Percentiles rank a stretch among this genome's conserved stretches.
phyloP scores from a whole-genome alignment of 2,888 invertebrate species.

The Endomychus coccineus region DNA sequence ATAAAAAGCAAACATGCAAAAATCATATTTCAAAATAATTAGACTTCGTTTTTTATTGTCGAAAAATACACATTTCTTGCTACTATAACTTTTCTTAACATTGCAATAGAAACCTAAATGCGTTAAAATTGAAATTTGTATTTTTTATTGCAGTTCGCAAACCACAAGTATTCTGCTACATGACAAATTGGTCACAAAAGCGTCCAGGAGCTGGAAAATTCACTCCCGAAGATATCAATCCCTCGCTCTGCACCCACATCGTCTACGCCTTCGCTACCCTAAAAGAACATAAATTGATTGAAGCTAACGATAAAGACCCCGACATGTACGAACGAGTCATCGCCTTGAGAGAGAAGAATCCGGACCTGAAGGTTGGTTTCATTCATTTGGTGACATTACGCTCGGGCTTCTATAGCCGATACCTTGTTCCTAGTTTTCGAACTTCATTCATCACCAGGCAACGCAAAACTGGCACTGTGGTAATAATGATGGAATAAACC shows the following conservation, averaged over 20 bases:
- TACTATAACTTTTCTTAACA: too few species aligned
- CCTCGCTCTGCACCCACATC: constrained; percentile 86
- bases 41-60: too few species aligned
- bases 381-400: too few species aligned
- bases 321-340: constrained; percentile 83
- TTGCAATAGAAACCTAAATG: too few species aligned
- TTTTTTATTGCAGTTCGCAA: constrained; percentile 58
- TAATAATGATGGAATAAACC: too few species aligned
- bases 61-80: too few species aligned
- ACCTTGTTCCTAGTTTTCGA: too few species aligned
- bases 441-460: too few species aligned
- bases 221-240: constrained; percentile 81
- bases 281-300: constrained; percentile 74
- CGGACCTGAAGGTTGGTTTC: constrained; percentile 72
- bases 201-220: constrained; percentile 83
- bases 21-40: too few species aligned
- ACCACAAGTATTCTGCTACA: constrained; percentile 87
- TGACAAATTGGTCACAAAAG: constrained; percentile 95
- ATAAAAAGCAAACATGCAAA: too few species aligned
- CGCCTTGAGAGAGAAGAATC: constrained; percentile 78
- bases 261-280: constrained; percentile 92
- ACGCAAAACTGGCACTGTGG: too few species aligned
- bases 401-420: too few species aligned
- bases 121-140: not conserved
- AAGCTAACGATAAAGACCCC: constrained; percentile 72